Percentiles rank a stretch among this genome's conserved stretches.
Conservation (phyloP, 1,140 invertebrate species). For the Cydia pomonella region DNA sequence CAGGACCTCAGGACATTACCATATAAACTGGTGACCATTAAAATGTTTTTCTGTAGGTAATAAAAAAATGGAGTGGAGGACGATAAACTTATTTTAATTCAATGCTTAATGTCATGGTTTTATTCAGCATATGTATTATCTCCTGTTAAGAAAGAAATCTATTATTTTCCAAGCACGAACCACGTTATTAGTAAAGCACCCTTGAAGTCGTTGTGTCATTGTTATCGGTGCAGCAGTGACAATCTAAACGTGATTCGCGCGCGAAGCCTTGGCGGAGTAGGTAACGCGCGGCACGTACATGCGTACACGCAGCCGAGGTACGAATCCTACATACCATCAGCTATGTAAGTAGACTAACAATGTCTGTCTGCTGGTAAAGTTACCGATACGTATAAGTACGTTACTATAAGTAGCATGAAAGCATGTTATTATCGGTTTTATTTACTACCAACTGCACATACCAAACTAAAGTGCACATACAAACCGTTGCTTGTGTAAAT, state of each 20-base stretch:
- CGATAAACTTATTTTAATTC: no score
- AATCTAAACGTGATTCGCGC: slow-evolving; percentile 8
- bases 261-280: background rate
- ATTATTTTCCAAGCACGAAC: background rate
- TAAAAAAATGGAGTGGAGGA: no score
- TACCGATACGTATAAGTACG: no score
- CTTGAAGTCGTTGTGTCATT: slow-evolving; percentile 12
- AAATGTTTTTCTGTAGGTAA: no score
- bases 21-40: no score
- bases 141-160: no score
- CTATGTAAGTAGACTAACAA: background rate
- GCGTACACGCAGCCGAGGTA: slow-evolving; percentile 1
- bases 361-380: background rate
- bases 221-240: slow-evolving; percentile 16
- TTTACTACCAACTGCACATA: background rate
- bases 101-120: no score
- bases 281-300: slow-evolving; percentile 5
- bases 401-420: no score
- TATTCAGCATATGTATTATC: no score
- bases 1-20: no score
- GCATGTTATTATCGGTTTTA: background rate
- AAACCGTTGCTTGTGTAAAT: background rate
- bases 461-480: no score
- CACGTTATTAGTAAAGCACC: background rate
- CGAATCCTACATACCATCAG: slow-evolving; percentile 6